Conservation (phyloP, 2,797 vertebrate species). For the Chrysocyon brachyurus region DNA sequence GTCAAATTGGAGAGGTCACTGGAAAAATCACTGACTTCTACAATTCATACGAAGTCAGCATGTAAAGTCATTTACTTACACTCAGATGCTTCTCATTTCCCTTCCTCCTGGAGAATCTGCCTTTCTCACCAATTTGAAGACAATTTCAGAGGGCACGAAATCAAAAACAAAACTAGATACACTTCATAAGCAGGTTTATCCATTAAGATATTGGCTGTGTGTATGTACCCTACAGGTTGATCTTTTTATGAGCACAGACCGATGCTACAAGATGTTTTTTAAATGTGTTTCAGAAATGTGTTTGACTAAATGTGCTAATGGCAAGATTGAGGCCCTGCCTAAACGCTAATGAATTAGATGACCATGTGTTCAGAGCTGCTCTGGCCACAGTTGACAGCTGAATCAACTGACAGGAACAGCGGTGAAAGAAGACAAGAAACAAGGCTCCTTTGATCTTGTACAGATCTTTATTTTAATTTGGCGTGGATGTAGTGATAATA, state of each 20-base stretch:
- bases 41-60: slow-evolving; percentile 70
- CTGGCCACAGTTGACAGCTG: slow-evolving; percentile 84
- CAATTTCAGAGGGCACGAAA: slow-evolving; percentile 52
- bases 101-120: neutral
- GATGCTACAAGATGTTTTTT: neutral
- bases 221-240: neutral
- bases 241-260: neutral
- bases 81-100: slow-evolving; percentile 73
- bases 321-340: slow-evolving; percentile 70
- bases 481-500: slow-evolving; percentile 69
- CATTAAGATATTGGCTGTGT: neutral
- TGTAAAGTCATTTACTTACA: slow-evolving; percentile 74
- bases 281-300: slow-evolving; percentile 56
- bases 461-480: slow-evolving; percentile 83
- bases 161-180: slow-evolving; percentile 72
- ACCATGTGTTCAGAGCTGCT: slow-evolving; percentile 83
- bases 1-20: slow-evolving; percentile 75
- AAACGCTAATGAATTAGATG: slow-evolving; percentile 80
- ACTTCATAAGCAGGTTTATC: slow-evolving; percentile 56
- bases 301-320: slow-evolving; percentile 75
- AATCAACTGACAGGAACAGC: slow-evolving; percentile 79
- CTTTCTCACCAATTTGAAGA: slow-evolving; percentile 69
- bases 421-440: slow-evolving; percentile 73
- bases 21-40: slow-evolving; percentile 81
- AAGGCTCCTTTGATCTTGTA: slow-evolving; percentile 79